phyloP scores from a whole-genome alignment of 2,797 vertebrate species.

The Poliocrania exsul region DNA sequence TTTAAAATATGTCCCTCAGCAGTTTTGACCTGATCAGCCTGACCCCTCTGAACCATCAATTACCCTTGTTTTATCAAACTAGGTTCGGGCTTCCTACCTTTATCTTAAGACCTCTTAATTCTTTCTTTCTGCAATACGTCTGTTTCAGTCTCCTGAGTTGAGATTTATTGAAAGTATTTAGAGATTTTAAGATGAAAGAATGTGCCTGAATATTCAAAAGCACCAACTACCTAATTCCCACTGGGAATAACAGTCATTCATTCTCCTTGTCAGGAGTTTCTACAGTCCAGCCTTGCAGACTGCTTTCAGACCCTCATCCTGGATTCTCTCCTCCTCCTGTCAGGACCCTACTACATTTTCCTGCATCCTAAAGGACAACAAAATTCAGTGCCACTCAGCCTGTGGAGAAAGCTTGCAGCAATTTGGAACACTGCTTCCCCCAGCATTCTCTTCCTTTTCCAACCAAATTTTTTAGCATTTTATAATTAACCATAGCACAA shows the following conservation, averaged over 20 bases:
- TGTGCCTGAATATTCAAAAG: background rate
- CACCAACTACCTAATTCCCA: background rate
- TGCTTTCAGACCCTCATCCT: background rate
- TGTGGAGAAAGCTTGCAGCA: background rate
- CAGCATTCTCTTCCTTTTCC: background rate
- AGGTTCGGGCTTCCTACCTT: background rate
- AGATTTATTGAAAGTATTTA: background rate
- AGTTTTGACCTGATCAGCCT: background rate
- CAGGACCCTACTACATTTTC: background rate
- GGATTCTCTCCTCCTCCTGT: background rate
- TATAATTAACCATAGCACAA: background rate
- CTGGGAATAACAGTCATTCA: background rate
- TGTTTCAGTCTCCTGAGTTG: background rate
- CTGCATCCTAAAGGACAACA: rapidly evolving
- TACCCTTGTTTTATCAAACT: background rate
- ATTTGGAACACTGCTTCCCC: background rate
- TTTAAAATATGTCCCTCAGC: background rate
- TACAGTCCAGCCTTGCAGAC: background rate
- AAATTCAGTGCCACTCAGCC: background rate
- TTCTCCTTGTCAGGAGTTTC: background rate
- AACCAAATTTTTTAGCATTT: background rate
- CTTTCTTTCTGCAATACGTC: background rate
- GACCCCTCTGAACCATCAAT: background rate
- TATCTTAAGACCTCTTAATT: background rate
- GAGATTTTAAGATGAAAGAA: background rate